Evolutionary conservation across 2,888 invertebrate species (phyloP).

Genomic region (Dolichomitus sp.): DNA sequence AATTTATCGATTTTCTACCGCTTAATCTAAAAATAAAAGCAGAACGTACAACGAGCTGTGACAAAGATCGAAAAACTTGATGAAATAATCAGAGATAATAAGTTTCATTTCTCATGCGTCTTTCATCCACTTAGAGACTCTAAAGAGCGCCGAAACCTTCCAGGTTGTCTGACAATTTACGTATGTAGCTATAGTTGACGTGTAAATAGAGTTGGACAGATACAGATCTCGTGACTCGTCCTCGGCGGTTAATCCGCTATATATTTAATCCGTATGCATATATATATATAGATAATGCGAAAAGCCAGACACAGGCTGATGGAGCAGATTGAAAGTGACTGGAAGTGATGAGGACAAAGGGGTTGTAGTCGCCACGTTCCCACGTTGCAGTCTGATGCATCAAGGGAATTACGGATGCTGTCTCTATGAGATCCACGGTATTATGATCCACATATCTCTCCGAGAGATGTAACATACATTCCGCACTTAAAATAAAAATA

Average conservation of each 20-base stretch:
- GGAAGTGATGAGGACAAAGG: slow-evolving; percentile 47
- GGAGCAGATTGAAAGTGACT: slow-evolving; percentile 56
- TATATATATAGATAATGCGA: neutral
- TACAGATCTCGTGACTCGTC: slow-evolving; percentile 34
- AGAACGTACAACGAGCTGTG: neutral
- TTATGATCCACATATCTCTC: neutral
- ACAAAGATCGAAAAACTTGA: slow-evolving; percentile 13
- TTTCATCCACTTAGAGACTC: slow-evolving; percentile 42
- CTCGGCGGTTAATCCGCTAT: slow-evolving; percentile 45
- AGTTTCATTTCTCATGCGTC: slow-evolving; percentile 4
- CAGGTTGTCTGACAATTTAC: slow-evolving; percentile 29
- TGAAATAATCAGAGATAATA: neutral
- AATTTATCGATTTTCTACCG: neutral
- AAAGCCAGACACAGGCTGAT: slow-evolving; percentile 32
- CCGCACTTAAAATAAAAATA: neutral
- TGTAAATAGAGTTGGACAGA: slow-evolving; percentile 56
- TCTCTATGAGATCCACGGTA: neutral
- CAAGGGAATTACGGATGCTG: slow-evolving; percentile 29
- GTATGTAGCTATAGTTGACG: slow-evolving; percentile 25
- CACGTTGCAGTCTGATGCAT: slow-evolving; percentile 29
- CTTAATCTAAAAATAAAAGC: slow-evolving; percentile 9
- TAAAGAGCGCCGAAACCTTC: slow-evolving; percentile 36
- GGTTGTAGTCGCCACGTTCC: slow-evolving; percentile 26
- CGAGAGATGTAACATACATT: neutral
- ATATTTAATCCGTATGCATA: neutral